Evolutionary conservation across 2,113 vertebrate genomes (phyloP), one percentile per base, ranked within the genome.

Genomic region (Bubo scandiacus): DNA sequence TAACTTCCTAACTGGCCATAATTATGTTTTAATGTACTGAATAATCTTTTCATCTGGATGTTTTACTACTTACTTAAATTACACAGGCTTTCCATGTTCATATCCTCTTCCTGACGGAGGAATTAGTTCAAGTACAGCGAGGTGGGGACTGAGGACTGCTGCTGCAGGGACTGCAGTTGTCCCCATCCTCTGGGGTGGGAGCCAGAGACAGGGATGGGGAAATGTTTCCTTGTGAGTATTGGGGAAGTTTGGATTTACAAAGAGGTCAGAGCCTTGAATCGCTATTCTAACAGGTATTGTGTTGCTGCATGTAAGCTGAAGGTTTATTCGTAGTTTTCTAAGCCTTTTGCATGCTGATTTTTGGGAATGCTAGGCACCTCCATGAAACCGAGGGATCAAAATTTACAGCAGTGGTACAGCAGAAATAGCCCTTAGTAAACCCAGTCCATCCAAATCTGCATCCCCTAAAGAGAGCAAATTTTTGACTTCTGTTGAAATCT

Each of bases 41-140:
- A 59, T 93, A 88, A 95, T 97, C 87, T 93, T 95, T 81, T 96
- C 57, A 86, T 83, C 73, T 90, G 86, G 45, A 49, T 71, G 38
- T 75, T 96, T 96, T 96, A 86, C 54, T 85, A 34, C 78, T 81
- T 62, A 25, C 68, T 82, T 85, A 71, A 86, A 80, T 94, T 71
- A 88, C 4, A 1, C 7, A 54, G 42, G 29, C 78, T 95, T 90
- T 86, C 36, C 7, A 1, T 16, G 52, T 34, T 81, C 16, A 1
- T 72, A 7, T 38, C 25, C 9, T 89, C 32, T 77, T 91, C 27
- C 54, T 49, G 29, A 40, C 8, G 25, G 85, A 38, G 47, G n/a
- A 82, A 73, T 30, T 83, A 29, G 23, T 72, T 90, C 32, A 40
- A 63, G 27, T 11, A 10, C 19, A 40, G 81, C 0, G 4, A 71